A percentile compares a stretch with the other conserved stretches of the same genome.
Evolutionary conservation across 1,140 invertebrate species (phyloP).

Genomic region (Ooceraea biroi): DNA sequence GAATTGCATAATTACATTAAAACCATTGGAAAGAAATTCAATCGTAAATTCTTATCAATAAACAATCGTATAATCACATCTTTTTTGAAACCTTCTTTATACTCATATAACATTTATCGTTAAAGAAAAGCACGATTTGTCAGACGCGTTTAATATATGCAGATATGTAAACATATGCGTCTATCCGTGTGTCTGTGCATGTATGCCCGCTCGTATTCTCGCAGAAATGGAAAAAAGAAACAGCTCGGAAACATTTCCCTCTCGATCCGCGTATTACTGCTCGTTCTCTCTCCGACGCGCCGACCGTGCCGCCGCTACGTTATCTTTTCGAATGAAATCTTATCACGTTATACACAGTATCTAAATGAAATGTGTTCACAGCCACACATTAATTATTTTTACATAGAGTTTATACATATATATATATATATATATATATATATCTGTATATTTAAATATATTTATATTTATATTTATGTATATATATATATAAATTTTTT

Average conservation of each 20-base stretch:
- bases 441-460: constrained; percentile 66
- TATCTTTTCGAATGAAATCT: constrained; percentile 64
- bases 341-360: constrained; percentile 77
- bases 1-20: background rate
- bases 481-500: constrained; percentile 66
- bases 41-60: constrained; percentile 1
- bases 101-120: constrained; percentile 13
- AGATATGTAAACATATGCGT: background rate
- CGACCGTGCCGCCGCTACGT: constrained; percentile 38
- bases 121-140: constrained; percentile 2
- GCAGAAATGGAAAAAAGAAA: constrained; percentile 39
- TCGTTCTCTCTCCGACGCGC: constrained; percentile 14
- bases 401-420: constrained; percentile 77
- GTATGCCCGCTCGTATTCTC: constrained; percentile 17
- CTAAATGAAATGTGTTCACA: constrained; percentile 86
- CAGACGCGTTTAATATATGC: constrained; percentile 4
- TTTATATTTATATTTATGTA: constrained; percentile 70
- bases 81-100: background rate
- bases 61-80: background rate
- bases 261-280: constrained; percentile 1
- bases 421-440: constrained; percentile 70
- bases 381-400: constrained; percentile 85
- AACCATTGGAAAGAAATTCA: too few relatives aligned
- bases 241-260: constrained; percentile 36
- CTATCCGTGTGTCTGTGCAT: background rate